Percentiles rank a stretch among this genome's conserved stretches.
These are phyloP conservation scores for Dreissena polymorpha DNA, from an alignment of 1,140 invertebrate species.

Conservation along the genomic window DNA sequence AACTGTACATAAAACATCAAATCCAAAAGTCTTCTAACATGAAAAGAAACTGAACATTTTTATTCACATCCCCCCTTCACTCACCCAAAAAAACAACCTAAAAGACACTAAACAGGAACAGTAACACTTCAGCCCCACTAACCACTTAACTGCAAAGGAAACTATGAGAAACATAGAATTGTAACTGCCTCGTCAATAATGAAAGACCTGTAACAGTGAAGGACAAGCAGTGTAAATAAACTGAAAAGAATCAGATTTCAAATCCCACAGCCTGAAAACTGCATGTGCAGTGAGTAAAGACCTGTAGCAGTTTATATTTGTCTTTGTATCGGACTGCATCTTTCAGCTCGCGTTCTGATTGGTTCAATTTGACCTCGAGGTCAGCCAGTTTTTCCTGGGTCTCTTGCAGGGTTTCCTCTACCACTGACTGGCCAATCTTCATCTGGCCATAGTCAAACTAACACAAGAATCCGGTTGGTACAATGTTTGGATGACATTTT, in stretches of 20 bases:
- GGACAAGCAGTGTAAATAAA: no score
- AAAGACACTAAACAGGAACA: not conserved
- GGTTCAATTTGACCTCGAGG: constrained; percentile 16
- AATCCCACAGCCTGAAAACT: no score
- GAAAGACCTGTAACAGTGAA: no score
- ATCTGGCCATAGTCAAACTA: constrained; percentile 57
- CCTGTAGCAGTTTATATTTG: constrained; percentile 53
- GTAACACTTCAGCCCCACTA: not conserved
- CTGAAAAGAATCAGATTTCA: no score
- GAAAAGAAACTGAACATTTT: no score
- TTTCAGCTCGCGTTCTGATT: constrained; percentile 30
- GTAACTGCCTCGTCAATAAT: no score
- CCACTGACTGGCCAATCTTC: constrained; percentile 45
- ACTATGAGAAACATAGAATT: no score
- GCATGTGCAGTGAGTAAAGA: constrained; percentile 11
- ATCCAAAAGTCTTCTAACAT: no score
- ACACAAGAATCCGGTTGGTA: not conserved
- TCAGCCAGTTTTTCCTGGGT: constrained; percentile 52
- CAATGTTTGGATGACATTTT: no score
- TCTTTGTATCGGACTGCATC: constrained; percentile 47
- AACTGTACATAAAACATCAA: no score
- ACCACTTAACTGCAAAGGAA: no score
- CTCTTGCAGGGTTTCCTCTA: constrained; percentile 41
- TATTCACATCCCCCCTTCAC: no score
- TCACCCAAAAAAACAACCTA: not conserved